Evolutionary conservation across 2,888 invertebrate genomes (phyloP).

Genomic region (Carabus problematicus): DNA sequence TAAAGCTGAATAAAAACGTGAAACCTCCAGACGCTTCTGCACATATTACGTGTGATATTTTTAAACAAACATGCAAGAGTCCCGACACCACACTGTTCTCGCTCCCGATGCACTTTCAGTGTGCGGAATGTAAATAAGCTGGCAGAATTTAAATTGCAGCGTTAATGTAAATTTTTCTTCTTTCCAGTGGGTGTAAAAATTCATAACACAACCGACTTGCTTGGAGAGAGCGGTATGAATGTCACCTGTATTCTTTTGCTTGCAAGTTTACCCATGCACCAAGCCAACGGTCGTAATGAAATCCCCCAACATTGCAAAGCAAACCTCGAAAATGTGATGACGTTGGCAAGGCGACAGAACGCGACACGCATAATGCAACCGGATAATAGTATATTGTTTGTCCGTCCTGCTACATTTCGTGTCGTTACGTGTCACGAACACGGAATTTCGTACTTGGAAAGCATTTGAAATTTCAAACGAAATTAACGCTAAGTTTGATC

Average conservation of each 20-base stretch:
- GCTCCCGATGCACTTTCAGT: slow-evolving; percentile 34
- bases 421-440: too few relatives aligned
- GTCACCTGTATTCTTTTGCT: slow-evolving; percentile 5
- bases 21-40: neutral
- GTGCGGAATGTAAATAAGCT: slow-evolving; percentile 40
- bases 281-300: slow-evolving; percentile 2
- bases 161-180: slow-evolving; percentile 41
- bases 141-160: slow-evolving; percentile 41
- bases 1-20: neutral
- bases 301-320: slow-evolving; percentile 4
- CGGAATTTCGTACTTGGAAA: too few relatives aligned
- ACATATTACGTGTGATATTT: slow-evolving; percentile 5
- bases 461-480: too few relatives aligned
- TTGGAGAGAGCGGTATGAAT: neutral
- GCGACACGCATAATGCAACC: neutral
- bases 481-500: too few relatives aligned
- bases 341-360: neutral
- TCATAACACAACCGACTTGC: slow-evolving; percentile 23
- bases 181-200: slow-evolving; percentile 29
- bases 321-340: slow-evolving; percentile 1
- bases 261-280: neutral
- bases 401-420: too few relatives aligned
- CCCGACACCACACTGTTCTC: neutral
- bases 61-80: slow-evolving; percentile 13
- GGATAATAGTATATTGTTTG: too few relatives aligned